Evolutionary conservation across 2,888 invertebrate genomes (phyloP).

Genomic region (Nymphalis c-album): DNA sequence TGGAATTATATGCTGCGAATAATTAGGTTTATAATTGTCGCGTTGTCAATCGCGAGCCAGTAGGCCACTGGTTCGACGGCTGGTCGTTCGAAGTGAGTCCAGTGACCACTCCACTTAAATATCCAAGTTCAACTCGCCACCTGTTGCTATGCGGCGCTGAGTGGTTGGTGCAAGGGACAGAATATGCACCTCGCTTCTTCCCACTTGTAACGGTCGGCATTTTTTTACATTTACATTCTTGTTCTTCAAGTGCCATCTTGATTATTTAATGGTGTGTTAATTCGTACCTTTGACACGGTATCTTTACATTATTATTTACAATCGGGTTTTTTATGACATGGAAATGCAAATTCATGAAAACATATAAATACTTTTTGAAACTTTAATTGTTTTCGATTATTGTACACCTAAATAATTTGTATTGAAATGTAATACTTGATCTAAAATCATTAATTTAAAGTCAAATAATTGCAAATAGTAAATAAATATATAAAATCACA

Average conservation of each 20-base stretch:
- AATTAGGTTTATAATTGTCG: constrained; percentile 15
- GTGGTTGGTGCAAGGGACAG: constrained; percentile 9
- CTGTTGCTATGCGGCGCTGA: constrained; percentile 22
- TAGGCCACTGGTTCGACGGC: constrained; percentile 10
- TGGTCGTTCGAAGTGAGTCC: background rate
- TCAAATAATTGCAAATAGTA: background rate
- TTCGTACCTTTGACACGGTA: background rate
- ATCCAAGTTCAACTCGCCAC: constrained; percentile 23
- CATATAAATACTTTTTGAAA: too few relatives aligned
- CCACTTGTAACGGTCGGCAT: background rate
- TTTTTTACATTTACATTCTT: background rate
- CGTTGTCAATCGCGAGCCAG: constrained; percentile 6
- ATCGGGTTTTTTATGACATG: background rate
- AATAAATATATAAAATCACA: background rate
- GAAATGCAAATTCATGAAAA: background rate
- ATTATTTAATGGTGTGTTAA: background rate
- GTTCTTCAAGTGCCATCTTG: background rate
- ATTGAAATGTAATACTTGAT: too few relatives aligned
- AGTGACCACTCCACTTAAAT: constrained; percentile 21
- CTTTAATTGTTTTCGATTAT: too few relatives aligned
- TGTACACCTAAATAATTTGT: too few relatives aligned
- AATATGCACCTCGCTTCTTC: background rate
- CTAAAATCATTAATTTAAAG: background rate
- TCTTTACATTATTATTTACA: background rate
- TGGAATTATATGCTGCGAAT: background rate